Evolutionary conservation across 2,888 invertebrate genomes (phyloP), one percentile per base, ranked within the genome.

Genomic region (Cancer borealis): DNA sequence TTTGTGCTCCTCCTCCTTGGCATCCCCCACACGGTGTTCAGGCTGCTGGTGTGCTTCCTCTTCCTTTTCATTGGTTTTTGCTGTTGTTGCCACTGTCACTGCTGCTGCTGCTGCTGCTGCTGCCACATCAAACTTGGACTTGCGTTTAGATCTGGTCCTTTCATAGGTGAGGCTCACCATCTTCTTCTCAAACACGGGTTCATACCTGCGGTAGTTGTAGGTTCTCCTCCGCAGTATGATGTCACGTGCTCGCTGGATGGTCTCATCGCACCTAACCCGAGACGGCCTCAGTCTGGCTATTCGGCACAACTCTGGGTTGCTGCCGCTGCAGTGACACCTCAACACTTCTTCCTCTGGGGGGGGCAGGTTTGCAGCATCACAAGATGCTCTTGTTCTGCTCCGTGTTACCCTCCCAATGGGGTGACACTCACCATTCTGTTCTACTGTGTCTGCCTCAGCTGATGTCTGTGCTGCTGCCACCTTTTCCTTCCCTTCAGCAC

Each of bases 131-230:
- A 92, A 92, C 66, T 94, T 94, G 17, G 94, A 92, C 46, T 94
- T 94, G n/a, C 94, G 73, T 49, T 94, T 94, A 46, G 88, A 45
- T 84, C 93, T 95, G 47, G 66, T 88, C 49, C 94, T 94, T 46
- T 95, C 95, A 45, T 93, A 93, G 12, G 94, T 93, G n/a, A 95
- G 92, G 49, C 94, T 93, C 87, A 93, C 87, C 14, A 95, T 60
- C 79, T 94, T 88, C 17, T 94, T 94, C 39, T 94, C 92, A 91
- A 95, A 95, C 17, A 95, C 92, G 1, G 95, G 95, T 30, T 95
- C 95, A 46, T 88, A 95, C 45, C 87, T 94, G 21, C 94, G 73
- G 60, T 95, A 95, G 73, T 95, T 95, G 54, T 46, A 91, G 21
- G 90, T 93, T 12, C 95, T 89, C 39, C 94, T 93, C 54, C 93